Conservation (phyloP, 1,140 invertebrate species). For the Megathymus violae region DNA sequence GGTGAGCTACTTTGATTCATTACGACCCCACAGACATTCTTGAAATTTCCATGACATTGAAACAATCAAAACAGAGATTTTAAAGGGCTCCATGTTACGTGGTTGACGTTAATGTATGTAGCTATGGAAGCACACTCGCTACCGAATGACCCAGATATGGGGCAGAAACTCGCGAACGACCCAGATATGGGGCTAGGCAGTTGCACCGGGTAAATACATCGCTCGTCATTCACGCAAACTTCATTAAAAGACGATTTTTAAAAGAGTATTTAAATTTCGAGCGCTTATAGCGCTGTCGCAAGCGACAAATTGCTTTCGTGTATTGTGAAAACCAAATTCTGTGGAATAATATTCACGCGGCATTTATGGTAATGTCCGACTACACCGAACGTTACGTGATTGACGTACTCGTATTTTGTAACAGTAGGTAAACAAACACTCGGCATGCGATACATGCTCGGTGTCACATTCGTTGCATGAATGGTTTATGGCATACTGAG, state of each 20-base stretch:
- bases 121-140: slow-evolving; percentile 1
- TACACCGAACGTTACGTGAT: too few species aligned
- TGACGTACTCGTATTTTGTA: too few species aligned
- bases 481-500: too few species aligned
- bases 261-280: slow-evolving; percentile 3
- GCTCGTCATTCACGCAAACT: slow-evolving; percentile 17
- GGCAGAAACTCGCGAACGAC: slow-evolving; percentile 1
- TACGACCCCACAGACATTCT: too few species aligned
- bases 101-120: slow-evolving; percentile 7
- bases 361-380: too few species aligned
- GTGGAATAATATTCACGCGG: background rate
- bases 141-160: slow-evolving; percentile 9
- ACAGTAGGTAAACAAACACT: too few species aligned
- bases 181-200: slow-evolving; percentile 1
- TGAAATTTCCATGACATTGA: slow-evolving; percentile 1
- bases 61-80: background rate
- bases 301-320: slow-evolving; percentile 1
- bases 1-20: too few species aligned
- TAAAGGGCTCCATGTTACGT: background rate
- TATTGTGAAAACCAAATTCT: background rate
- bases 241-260: slow-evolving; percentile 15
- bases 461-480: too few species aligned
- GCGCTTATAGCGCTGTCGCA: background rate
- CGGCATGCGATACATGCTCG: too few species aligned
- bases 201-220: slow-evolving; percentile 4